Evolutionary conservation across 2,797 vertebrate species (phyloP).

Genomic region (Malurus leucopterus): DNA sequence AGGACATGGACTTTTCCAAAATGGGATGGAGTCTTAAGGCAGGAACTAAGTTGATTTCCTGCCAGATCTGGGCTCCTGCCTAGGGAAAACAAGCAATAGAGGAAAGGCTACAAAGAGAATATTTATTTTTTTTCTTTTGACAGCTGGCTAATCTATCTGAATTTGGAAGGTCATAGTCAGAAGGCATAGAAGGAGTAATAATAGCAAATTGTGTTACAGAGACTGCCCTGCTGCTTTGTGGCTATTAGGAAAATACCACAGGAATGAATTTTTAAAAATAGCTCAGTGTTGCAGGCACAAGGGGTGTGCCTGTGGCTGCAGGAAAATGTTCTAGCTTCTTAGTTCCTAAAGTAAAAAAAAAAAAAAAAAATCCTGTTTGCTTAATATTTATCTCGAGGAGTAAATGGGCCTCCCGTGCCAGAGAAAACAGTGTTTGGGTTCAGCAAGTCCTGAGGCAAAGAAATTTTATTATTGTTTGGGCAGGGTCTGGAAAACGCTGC

Average conservation of each 20-base stretch:
- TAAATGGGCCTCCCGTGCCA: slow-evolving; percentile 28
- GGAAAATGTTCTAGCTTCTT: slow-evolving; percentile 17
- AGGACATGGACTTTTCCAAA: neutral
- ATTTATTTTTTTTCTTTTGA: neutral
- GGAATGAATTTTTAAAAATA: slow-evolving; percentile 49
- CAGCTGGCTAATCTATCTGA: slow-evolving; percentile 58
- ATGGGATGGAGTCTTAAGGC: neutral
- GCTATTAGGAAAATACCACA: slow-evolving; percentile 51
- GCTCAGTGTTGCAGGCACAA: neutral
- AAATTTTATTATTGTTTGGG: slow-evolving; percentile 31
- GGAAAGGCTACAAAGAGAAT: neutral
- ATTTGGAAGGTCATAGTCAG: slow-evolving; percentile 26
- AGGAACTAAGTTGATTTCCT: neutral
- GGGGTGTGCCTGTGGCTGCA: slow-evolving; percentile 19
- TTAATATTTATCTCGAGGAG: neutral
- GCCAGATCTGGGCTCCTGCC: neutral
- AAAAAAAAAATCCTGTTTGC: neutral
- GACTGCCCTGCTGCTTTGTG: slow-evolving; percentile 12
- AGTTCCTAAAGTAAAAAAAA: neutral
- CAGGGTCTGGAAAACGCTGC: neutral
- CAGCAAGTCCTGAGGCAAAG: slow-evolving; percentile 37
- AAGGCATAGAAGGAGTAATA: slow-evolving; percentile 19
- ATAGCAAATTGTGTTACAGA: slow-evolving; percentile 7
- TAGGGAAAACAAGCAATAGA: neutral
- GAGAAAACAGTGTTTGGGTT: slow-evolving; percentile 39